These are phyloP conservation scores for Tringa solitaria DNA, from an alignment of 2,113 vertebrate genomes.

Conservation along the genomic window DNA sequence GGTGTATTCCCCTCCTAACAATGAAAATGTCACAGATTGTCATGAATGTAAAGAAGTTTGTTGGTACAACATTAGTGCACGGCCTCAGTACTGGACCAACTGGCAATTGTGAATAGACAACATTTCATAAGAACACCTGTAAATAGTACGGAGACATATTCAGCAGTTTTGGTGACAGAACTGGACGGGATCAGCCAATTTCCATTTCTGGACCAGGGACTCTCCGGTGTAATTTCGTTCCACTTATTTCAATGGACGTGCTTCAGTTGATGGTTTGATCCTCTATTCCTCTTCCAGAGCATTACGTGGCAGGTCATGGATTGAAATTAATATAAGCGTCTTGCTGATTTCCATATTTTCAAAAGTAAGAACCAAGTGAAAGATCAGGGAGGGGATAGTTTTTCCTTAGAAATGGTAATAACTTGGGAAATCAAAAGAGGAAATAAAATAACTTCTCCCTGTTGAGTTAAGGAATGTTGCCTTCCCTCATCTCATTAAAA, in stretches of 20 bases:
- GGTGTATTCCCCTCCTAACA: background rate
- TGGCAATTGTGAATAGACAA: background rate
- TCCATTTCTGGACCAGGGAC: background rate
- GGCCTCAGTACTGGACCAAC: background rate
- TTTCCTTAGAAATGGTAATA: conserved; percentile 72
- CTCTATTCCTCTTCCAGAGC: conserved; percentile 38
- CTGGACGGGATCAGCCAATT: background rate
- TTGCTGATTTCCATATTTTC: conserved; percentile 50
- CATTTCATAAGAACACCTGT: background rate
- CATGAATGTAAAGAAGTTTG: background rate
- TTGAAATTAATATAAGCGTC: background rate
- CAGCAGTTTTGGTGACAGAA: background rate
- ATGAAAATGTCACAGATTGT: background rate
- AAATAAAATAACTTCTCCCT: conserved; percentile 67
- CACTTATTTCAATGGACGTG: background rate
- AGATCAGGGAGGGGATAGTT: conserved; percentile 25
- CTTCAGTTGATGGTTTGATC: background rate
- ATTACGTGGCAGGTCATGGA: conserved; percentile 19
- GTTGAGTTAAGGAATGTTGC: conserved; percentile 63
- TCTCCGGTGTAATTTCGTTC: background rate
- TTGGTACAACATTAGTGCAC: background rate
- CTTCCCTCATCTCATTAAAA: conserved; percentile 75
- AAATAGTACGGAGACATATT: background rate
- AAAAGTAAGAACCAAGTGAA: conserved; percentile 15
- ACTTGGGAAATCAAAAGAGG: conserved; percentile 63